Conservation (phyloP, 2,113 vertebrate genomes). For the Erythrocercus mccallii region DNA sequence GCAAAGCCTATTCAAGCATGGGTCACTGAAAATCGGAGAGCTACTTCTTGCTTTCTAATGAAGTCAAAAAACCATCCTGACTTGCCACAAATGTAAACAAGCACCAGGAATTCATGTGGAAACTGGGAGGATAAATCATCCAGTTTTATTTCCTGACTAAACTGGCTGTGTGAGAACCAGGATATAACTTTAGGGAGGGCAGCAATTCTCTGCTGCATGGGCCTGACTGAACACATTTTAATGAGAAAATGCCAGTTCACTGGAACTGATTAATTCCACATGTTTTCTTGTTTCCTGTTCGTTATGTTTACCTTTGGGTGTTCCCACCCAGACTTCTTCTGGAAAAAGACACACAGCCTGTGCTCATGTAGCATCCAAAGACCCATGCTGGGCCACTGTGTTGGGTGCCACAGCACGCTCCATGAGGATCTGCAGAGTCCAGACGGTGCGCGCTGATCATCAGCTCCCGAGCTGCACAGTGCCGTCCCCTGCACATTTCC, state of each 20-base stretch:
- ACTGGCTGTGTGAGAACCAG: conserved; percentile 14
- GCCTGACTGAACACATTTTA: conserved; percentile 6
- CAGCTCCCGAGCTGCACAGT: accelerated
- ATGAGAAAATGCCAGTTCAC: conserved; percentile 13
- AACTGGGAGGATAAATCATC: background rate
- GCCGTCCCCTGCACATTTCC: background rate
- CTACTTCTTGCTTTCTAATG: background rate
- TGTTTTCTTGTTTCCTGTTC: background rate
- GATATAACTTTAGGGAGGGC: background rate
- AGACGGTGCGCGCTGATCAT: accelerated
- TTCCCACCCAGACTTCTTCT: background rate
- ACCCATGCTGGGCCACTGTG: accelerated
- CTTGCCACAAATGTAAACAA: conserved; percentile 17
- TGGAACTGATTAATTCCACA: background rate
- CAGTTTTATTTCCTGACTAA: background rate
- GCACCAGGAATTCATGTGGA: background rate
- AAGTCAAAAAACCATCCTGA: background rate
- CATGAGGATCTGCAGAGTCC: accelerated
- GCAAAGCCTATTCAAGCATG: background rate
- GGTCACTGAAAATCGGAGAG: background rate
- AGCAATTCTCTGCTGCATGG: background rate
- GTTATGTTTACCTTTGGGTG: background rate
- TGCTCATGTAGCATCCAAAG: background rate
- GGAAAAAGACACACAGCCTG: background rate
- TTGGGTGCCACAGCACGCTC: background rate